A percentile compares a stretch with the other conserved stretches of the same genome.
Conservation (phyloP, 1,140 invertebrate genomes). For the Zaprionus tsacasi region DNA sequence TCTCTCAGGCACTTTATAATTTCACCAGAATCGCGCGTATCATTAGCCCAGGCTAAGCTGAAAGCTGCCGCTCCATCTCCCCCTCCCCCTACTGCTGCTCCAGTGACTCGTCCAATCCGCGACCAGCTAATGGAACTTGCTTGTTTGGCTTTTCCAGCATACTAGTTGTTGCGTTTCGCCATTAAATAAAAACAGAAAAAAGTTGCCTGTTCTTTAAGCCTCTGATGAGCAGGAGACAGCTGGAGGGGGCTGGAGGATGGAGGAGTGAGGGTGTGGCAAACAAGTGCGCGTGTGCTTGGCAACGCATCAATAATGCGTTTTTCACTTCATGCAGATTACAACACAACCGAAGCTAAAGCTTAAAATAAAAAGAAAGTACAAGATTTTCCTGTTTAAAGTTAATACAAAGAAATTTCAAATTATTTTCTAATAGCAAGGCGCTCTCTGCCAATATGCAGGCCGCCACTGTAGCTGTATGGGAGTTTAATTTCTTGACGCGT, state of each 20-base stretch:
- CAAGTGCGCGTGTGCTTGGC: constrained; percentile 48
- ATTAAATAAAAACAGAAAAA: constrained; percentile 38
- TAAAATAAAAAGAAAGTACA: background rate
- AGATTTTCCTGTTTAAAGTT: background rate
- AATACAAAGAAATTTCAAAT: background rate
- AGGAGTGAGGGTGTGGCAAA: background rate
- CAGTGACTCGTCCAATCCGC: constrained; percentile 36
- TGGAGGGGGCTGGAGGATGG: background rate
- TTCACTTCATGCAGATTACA: constrained; percentile 45
- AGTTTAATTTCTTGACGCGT: background rate
- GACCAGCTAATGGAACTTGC: constrained; percentile 71
- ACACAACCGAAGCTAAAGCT: constrained; percentile 23
- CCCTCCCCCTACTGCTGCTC: background rate
- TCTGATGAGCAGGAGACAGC: background rate
- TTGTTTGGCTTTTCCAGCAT: constrained; percentile 48
- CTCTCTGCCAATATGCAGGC: background rate
- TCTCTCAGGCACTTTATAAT: constrained; percentile 64
- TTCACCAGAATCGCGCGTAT: constrained; percentile 62
- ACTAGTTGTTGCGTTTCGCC: constrained; percentile 54
- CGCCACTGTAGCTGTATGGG: background rate
- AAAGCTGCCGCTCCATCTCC: constrained; percentile 19
- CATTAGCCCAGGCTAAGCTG: constrained; percentile 61
- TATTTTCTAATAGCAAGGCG: too few relatives aligned
- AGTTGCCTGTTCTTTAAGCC: constrained; percentile 33
- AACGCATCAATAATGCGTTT: constrained; percentile 76